Percentiles rank a stretch among this genome's conserved stretches.
Evolutionary conservation across 37 sponge, comb jelly and placozoan genomes (phyloP).

Genomic region (Oopsacas minuta): DNA sequence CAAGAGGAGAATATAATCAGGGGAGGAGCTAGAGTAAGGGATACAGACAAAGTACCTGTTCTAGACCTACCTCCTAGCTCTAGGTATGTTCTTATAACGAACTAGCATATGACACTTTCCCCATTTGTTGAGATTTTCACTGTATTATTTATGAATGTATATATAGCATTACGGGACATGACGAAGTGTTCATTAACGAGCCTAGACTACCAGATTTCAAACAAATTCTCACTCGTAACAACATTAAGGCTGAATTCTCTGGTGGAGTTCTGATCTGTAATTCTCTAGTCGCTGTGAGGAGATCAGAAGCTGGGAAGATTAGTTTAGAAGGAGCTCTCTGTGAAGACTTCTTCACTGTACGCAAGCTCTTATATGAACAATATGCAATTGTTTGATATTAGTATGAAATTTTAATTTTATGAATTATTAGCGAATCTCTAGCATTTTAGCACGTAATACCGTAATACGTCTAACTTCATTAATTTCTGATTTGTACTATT

Average conservation of each 20-base stretch:
- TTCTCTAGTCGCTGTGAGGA: slow-evolving; percentile 60
- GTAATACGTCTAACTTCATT: too few species aligned
- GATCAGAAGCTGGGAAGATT: slow-evolving; percentile 66
- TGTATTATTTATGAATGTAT: slow-evolving; percentile 24
- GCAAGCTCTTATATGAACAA: slow-evolving; percentile 79
- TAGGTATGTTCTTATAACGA: background rate
- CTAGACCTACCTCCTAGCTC: slow-evolving; percentile 36
- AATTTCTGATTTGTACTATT: too few species aligned
- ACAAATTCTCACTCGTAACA: slow-evolving; percentile 48
- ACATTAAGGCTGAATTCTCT: slow-evolving; percentile 74
- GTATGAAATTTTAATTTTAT: background rate
- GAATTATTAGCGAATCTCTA: too few species aligned
- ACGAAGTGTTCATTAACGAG: slow-evolving; percentile 84
- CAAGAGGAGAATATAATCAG: background rate
- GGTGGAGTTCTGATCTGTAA: slow-evolving; percentile 95
- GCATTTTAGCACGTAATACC: background rate
- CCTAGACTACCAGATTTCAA: slow-evolving; percentile 97
- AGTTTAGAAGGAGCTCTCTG: slow-evolving; percentile 79
- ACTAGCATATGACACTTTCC: background rate
- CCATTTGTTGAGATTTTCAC: background rate
- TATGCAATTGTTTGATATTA: slow-evolving; percentile 84
- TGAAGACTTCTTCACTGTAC: slow-evolving; percentile 83
- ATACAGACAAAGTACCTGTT: slow-evolving; percentile 40
- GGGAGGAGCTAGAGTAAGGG: background rate
- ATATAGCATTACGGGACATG: slow-evolving; percentile 41